Evolutionary conservation across 2,888 invertebrate genomes (phyloP).

Genomic region (Ectemnius continuus): DNA sequence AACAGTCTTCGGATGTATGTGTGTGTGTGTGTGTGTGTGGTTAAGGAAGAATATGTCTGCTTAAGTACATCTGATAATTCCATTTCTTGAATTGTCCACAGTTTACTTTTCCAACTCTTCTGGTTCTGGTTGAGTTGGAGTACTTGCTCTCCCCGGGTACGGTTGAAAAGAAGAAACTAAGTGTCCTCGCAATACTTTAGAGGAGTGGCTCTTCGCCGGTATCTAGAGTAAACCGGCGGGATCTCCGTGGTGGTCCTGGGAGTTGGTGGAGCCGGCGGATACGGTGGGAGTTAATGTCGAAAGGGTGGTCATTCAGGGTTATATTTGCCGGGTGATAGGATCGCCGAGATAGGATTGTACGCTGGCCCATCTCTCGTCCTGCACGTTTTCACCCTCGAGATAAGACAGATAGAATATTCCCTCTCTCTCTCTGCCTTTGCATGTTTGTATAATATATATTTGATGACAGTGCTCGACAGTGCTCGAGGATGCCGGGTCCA

Average conservation of each 20-base stretch:
- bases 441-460: constrained; percentile 65
- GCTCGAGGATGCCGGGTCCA: constrained; percentile 28
- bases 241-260: constrained; percentile 66
- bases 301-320: constrained; percentile 71
- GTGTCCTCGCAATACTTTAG: constrained; percentile 41
- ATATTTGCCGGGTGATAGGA: constrained; percentile 74
- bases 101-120: not conserved
- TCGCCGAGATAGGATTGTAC: constrained; percentile 74
- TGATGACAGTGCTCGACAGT: constrained; percentile 53
- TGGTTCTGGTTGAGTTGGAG: constrained; percentile 13
- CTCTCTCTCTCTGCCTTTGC: constrained; percentile 19
- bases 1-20: constrained; percentile 46
- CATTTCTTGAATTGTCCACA: not conserved
- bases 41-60: not conserved
- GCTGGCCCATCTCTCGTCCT: constrained; percentile 61
- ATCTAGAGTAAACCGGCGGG: constrained; percentile 73
- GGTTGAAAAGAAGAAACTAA: constrained; percentile 58
- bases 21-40: too few species aligned
- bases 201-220: constrained; percentile 55
- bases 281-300: constrained; percentile 68
- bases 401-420: constrained; percentile 46
- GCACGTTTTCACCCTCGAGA: constrained; percentile 57
- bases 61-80: not conserved
- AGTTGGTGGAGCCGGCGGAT: constrained; percentile 42
- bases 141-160: not conserved